Percentiles rank a stretch among this genome's conserved stretches.
Evolutionary conservation across 1,140 invertebrate genomes (phyloP).

Genomic region (Hyles vespertilio): DNA sequence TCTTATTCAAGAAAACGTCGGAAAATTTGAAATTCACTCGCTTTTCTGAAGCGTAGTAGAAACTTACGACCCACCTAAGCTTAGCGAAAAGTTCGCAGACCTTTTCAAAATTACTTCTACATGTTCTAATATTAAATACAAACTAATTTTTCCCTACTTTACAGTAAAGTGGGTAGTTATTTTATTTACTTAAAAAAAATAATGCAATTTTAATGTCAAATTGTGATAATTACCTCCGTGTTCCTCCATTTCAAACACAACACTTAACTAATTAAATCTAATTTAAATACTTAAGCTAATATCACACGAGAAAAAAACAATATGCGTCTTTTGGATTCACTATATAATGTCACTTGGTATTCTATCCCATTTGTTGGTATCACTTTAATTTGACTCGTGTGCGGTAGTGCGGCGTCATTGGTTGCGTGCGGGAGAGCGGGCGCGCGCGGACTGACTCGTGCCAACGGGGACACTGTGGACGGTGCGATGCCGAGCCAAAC

Average conservation of each 20-base stretch:
- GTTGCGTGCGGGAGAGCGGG: conserved; percentile 4
- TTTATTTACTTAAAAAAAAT: too few relatives aligned
- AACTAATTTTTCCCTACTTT: too few relatives aligned
- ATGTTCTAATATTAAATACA: too few relatives aligned
- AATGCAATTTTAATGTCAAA: too few relatives aligned
- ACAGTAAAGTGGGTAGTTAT: too few relatives aligned
- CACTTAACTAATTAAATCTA: conserved; percentile 15
- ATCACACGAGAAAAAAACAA: conserved; percentile 38
- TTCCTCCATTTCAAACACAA: conserved; percentile 33
- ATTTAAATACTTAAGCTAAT: conserved; percentile 34
- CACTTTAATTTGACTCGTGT: conserved; percentile 35
- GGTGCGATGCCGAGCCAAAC: too few relatives aligned
- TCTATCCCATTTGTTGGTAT: conserved; percentile 46
- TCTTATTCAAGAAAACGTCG: too few relatives aligned
- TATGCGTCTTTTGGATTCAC: background rate
- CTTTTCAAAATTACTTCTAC: too few relatives aligned
- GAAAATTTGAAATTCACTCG: too few relatives aligned
- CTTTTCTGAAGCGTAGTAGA: too few relatives aligned
- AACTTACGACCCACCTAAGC: too few relatives aligned
- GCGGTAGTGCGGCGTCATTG: conserved; percentile 26
- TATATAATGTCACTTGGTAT: background rate
- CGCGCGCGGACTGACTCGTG: background rate
- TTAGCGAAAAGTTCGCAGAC: too few relatives aligned
- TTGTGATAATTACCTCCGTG: conserved; percentile 20
- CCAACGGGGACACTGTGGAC: background rate